Evolutionary conservation across 2,113 vertebrate species (phyloP), one percentile per base, ranked within the genome.

Genomic region (Nymphicus hollandicus): DNA sequence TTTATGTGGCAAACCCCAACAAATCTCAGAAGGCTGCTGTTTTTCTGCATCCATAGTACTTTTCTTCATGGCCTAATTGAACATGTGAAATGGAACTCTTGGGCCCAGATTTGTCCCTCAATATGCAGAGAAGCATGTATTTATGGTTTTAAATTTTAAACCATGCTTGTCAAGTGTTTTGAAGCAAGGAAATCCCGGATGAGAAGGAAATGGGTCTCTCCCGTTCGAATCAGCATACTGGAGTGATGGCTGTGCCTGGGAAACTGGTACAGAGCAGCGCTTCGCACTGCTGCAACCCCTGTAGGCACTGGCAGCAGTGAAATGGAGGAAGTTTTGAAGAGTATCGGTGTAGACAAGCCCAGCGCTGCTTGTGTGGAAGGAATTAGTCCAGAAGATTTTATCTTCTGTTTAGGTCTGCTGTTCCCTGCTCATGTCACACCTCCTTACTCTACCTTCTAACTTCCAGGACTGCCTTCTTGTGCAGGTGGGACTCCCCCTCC

Each of bases 171-270:
- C 15, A 78, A 80, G 43, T 53, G 18, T 86, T 88, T 33, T 35
- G 58, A 77, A 94, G 55, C 79, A 63, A 52, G 49, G 39, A 64
- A 47, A 56, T 88, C 60, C 50, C 55, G 68, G 55, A n/a, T 43
- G 82, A 76, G 39, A 35, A 39, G 28, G 53, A 73, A 70, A 3
- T 8, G 22, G 12, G 28, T 63, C 17, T 86, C 47, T 92, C 29
- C 43, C 18, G 5, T 55, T 78, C 0, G 0, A 33, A 29, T 28
- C 1, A 0, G 29, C 2, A 0, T 4, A 25, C 22, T 24, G 49
- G 29, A 3, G 0, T 49, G 52, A 24, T 56, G 58, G 52, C 87
- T 53, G 63, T 50, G 88, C 76, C 72, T 95, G 88, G 89, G 94
- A 95, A 94, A 37, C 69, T 44, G 80, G 60, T 86, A 13, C 9